Base-by-base conservation (phyloP, 2,888 invertebrate species). In the Napeogenes sylphis region DNA sequence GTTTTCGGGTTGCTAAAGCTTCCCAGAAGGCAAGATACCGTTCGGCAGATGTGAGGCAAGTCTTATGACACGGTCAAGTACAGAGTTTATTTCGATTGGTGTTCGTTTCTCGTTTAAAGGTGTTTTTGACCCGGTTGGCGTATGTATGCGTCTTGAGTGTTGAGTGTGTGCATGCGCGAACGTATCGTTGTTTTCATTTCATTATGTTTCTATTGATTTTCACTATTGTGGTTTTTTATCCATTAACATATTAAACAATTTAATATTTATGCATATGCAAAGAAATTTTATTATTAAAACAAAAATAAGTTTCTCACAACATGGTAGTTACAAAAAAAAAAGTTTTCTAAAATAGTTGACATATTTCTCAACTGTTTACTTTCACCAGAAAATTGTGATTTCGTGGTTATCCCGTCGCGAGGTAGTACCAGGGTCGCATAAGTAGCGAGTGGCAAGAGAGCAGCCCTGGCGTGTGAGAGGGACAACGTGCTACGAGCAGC, bases 21-120 rank as follows among this genome's bases (percentile, higher is more conserved):
- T 90, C 90, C 86, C 87, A 87, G 89, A 90, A 90, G 85, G 84
- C 81, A 75, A 83, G 80, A 83, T 90, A 85, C 87, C 86, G 88
- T 89, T 86, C 76, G 79, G 87, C 88, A 90, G 90, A 88, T 89
- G 88, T 77, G 78, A 78, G 78, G 78, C 78, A 76, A 75, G 74
- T 79, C 75, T 80, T 86, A 82, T 88, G 89, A 89, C 88, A 87
- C 86, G 87, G 88, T 87, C 88, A 87, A 85, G 84, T 84, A 82
- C 80, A 75, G 77, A 82, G 82, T 85, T 84, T 84, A 84, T 87
- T 88, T 85, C 83, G 86, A 85, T 83, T 80, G 82, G 80, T 80
- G 83, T 83, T 85, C 84, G 81, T 79, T 83, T 85, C 83, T 84
- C 81, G 84, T 84, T 82, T 85, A 85, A 87, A 88, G 84, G 87